Evolutionary conservation across 2,888 invertebrate species (phyloP).

Genomic region (Xestia rhomboidea): DNA sequence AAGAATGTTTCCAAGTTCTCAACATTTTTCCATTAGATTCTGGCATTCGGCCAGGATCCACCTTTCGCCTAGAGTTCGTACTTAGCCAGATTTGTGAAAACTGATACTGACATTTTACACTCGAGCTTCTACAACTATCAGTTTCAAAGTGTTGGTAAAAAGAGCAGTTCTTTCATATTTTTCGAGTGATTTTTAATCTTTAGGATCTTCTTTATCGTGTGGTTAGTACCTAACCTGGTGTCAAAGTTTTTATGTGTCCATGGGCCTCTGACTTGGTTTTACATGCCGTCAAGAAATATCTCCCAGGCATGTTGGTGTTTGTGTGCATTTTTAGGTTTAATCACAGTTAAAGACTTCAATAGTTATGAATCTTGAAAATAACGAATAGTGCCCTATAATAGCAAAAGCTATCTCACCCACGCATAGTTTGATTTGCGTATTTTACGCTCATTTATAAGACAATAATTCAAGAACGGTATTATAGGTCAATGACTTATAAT

Average conservation of each 20-base stretch:
- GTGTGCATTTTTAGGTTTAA: too few species aligned
- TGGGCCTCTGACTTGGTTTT: too few species aligned
- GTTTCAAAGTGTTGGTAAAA: constrained; percentile 6
- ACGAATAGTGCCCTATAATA: neutral
- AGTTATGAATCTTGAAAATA: neutral
- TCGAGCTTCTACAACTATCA: constrained; percentile 23
- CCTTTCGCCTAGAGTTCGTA: constrained; percentile 55
- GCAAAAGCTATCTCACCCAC: neutral
- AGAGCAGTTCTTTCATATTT: constrained; percentile 18
- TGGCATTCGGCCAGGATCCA: constrained; percentile 62
- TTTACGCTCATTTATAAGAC: neutral
- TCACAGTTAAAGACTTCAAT: neutral
- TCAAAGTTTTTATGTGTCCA: too few species aligned
- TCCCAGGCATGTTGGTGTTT: too few species aligned
- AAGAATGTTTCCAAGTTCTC: constrained; percentile 60
- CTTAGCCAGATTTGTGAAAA: constrained; percentile 60
- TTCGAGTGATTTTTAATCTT: constrained; percentile 1
- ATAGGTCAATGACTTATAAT: constrained; percentile 6
- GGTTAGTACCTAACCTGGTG: too few species aligned
- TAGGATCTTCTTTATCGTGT: too few species aligned
- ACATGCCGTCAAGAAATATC: too few species aligned
- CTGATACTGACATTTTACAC: constrained; percentile 54
- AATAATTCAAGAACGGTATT: neutral
- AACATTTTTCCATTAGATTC: constrained; percentile 60
- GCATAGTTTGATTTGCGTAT: neutral